These are phyloP conservation scores for Polydrusus tereticollis DNA, from an alignment of 2,888 invertebrate genomes.

Conservation along the genomic window DNA sequence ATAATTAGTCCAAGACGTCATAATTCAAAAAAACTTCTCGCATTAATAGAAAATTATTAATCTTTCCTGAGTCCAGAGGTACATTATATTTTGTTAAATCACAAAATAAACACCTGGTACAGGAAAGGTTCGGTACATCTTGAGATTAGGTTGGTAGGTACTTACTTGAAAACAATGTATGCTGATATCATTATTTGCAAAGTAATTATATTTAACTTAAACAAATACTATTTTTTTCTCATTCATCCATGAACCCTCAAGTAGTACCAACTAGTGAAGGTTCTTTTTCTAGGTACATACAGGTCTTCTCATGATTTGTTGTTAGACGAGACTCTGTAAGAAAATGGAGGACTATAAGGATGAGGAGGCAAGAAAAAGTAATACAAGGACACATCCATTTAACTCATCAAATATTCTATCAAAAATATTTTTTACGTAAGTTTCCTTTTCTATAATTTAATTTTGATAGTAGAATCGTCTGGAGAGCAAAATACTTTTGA, in stretches of 20 bases:
- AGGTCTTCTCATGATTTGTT: neutral
- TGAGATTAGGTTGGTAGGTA: neutral
- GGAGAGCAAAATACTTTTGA: too few relatives aligned
- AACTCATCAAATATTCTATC: constrained; percentile 52
- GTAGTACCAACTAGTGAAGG: neutral
- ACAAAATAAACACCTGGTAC: too few relatives aligned
- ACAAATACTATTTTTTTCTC: neutral
- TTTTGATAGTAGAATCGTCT: neutral
- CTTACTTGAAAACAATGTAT: neutral
- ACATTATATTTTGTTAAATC: too few relatives aligned
- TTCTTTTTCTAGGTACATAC: neutral
- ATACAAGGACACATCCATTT: constrained; percentile 51
- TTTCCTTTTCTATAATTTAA: neutral
- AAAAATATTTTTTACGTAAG: constrained; percentile 55
- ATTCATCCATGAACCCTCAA: neutral
- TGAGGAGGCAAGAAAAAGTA: constrained; percentile 31
- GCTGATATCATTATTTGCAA: neutral
- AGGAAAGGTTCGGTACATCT: neutral
- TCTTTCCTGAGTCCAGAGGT: too few relatives aligned
- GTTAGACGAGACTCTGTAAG: neutral
- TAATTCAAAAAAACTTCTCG: too few relatives aligned
- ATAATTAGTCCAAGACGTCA: too few relatives aligned
- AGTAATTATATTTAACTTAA: constrained; percentile 1
- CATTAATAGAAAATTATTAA: too few relatives aligned
- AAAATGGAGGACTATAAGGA: constrained; percentile 34